Evolutionary conservation across 2,797 vertebrate species (phyloP), one percentile per base, ranked within the genome.

Genomic region (Calcarius lapponicus): DNA sequence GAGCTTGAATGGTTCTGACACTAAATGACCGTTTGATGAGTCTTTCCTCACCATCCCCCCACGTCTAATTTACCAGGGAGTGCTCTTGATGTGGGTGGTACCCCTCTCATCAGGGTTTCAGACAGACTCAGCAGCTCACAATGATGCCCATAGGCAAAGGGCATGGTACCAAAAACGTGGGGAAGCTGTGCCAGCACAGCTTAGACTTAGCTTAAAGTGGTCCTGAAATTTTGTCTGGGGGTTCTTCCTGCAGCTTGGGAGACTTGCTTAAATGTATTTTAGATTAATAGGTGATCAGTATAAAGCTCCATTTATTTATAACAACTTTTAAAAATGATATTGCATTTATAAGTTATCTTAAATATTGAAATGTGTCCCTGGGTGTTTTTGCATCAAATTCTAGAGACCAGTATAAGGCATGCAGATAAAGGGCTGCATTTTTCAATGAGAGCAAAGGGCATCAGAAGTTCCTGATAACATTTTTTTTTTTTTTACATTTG

Each of bases 21-120:
- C 43, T 70, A 86, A 73, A 72, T 54, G 85, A 42, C 76, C 82
- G 62, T 94, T 96, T 91, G 85, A 86, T 83, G 82, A 76, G 60
- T 54, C 61, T 79, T 72, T 83, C 38, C 34, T 61, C 50, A 29
- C 71, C 65, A 57, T 67, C 53, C 76, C 54, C 89, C 64, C 66
- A 7, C 2, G 2, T 66, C 72, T 78, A 28, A 82, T 93, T 86
- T 80, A 13, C 26, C 54, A 62, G 62, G 47, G 57, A 86, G 72
- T 14, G 32, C 79, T 83, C 50, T 51, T 74, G 79, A 69, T 66
- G 66, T 65, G 58, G 48, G 62, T 79, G 72, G 40, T 58, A 58
- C 19, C 70, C 22, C 50, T 65, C 34, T 73, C 38, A 24, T 56
- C 42, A 71, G 31, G 53, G 11, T 60, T 93, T 75, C 36, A 40